These are phyloP conservation scores for Littorina saxatilis DNA, from an alignment of 1,140 invertebrate genomes.

Conservation along the genomic window DNA sequence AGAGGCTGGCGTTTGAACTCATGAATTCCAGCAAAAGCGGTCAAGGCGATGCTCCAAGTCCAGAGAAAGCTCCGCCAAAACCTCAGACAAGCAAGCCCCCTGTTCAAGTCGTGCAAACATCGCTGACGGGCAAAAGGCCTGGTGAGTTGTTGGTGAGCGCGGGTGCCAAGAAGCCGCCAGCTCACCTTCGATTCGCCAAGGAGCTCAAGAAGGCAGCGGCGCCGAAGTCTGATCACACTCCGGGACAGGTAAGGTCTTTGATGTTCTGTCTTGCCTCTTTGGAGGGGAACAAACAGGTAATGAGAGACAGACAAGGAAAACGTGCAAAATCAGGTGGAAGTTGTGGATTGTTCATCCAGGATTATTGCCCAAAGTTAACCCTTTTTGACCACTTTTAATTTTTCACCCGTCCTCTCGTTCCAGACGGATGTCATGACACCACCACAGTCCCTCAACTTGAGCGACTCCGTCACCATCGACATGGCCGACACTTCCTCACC, in stretches of 20 bases:
- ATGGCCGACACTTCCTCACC: conserved; percentile 73
- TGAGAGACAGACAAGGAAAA: no score
- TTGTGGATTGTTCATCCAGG: not conserved
- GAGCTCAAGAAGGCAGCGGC: conserved; percentile 12
- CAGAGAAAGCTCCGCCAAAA: conserved; percentile 35
- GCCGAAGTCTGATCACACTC: not conserved
- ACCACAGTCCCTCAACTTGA: conserved; percentile 68
- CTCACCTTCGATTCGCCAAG: conserved; percentile 34
- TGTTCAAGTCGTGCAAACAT: conserved; percentile 41
- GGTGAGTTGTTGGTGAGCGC: conserved; percentile 42
- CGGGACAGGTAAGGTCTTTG: conserved; percentile 18
- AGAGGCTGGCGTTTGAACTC: conserved; percentile 20
- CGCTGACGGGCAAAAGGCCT: conserved; percentile 45
- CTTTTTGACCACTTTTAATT: no score
- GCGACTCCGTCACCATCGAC: conserved; percentile 74
- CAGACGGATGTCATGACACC: conserved; percentile 61
- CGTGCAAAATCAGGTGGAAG: no score
- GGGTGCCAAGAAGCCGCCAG: not conserved
- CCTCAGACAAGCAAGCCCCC: conserved; percentile 30
- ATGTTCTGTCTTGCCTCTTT: not conserved
- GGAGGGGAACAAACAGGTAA: not conserved
- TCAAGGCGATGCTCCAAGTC: not conserved
- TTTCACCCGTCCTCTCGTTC: not conserved
- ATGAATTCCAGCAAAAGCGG: conserved; percentile 4
- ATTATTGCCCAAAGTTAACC: no score